Base-by-base conservation (phyloP, 2,888 invertebrate genomes). In the Meiosimyza platycephala region DNA sequence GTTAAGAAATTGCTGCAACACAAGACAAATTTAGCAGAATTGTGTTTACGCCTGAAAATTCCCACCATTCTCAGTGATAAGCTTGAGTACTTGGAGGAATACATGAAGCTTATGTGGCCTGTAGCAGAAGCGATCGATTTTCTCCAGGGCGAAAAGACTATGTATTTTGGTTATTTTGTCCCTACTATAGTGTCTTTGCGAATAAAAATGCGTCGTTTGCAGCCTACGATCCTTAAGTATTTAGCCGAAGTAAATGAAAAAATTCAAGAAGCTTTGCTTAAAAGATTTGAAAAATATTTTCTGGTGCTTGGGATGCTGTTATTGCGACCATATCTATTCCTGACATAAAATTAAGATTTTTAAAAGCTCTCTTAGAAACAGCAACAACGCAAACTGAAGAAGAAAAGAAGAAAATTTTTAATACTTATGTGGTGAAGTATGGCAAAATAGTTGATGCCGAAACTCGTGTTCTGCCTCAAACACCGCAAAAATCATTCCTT, bases 221-320 rank as follows among this genome's bases (percentile, higher is more conserved):
- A 51, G 22, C 7, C 7, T 7, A 4, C 67, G 40, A 69, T 47
- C 51, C 62, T 69, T 51, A 69, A 60, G 52, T 69, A 50, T 52
- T 69, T 69, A 69, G 9, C 16, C 59, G 59, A 59, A 59, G 59
- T 59, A 40, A 52, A 67, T 16, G 18, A 55, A 59, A 18, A 72
- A 72, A 74, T 74, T 76, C 73, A 72, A 71, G 71, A 69, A 74
- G 72, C 72, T 71, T 71, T 69, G 52, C 28, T 47, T 50, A 48
- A 16, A 50, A 63, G 28, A 13, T 64, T 64, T 63, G n/a, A n/a
- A n/a, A n/a, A n/a, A n/a, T n/a, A n/a, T n/a, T n/a, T n/a, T n/a
- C n/a, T n/a, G n/a, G n/a, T 47, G 15, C 33, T 33, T 33, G 33
- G 16, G 4, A 59, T 22, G 18, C 18, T 2, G 5, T 59, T 59